Conservation (phyloP, 2,888 invertebrate species). For the Dichetophora obliterata region DNA sequence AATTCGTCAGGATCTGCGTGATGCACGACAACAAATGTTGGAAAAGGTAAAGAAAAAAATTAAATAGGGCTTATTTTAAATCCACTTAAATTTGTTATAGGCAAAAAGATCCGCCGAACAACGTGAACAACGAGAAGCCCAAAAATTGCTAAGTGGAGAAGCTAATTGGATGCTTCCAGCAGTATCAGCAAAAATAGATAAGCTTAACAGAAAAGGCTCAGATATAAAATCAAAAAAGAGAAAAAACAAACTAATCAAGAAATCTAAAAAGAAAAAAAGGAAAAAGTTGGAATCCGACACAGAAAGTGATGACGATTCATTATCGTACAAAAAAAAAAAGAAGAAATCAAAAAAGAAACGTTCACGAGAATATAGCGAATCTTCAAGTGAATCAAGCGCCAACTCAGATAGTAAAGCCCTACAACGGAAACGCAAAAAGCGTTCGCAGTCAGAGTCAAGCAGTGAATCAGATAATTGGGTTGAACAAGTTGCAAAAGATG, state of each 20-base stretch:
- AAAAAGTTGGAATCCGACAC: constrained; percentile 48
- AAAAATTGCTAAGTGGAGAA: constrained; percentile 60
- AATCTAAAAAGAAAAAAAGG: constrained; percentile 52
- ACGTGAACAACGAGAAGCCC: constrained; percentile 53
- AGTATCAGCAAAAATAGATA: constrained; percentile 56
- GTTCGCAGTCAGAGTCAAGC: constrained; percentile 10
- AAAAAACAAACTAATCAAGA: constrained; percentile 66
- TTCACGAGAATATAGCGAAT: constrained; percentile 28
- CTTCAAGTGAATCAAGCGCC: neutral
- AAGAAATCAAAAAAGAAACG: constrained; percentile 43
- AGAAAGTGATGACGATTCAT: constrained; percentile 29
- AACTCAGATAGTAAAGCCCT: neutral
- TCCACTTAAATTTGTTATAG: constrained; percentile 41
- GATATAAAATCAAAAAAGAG: constrained; percentile 66
- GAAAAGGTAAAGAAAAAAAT: constrained; percentile 50
- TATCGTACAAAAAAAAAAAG: constrained; percentile 10
- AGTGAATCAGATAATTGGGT: constrained; percentile 73
- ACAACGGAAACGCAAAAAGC: neutral
- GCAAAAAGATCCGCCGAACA: constrained; percentile 58
- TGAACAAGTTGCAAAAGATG: constrained; percentile 68
- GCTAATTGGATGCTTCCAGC: constrained; percentile 62
- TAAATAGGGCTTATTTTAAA: neutral
- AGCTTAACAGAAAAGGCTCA: constrained; percentile 47
- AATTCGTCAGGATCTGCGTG: constrained; percentile 59
- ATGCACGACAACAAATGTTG: constrained; percentile 60